phyloP scores from a whole-genome alignment of 2,113 vertebrate genomes.

The Platichthys flesus region DNA sequence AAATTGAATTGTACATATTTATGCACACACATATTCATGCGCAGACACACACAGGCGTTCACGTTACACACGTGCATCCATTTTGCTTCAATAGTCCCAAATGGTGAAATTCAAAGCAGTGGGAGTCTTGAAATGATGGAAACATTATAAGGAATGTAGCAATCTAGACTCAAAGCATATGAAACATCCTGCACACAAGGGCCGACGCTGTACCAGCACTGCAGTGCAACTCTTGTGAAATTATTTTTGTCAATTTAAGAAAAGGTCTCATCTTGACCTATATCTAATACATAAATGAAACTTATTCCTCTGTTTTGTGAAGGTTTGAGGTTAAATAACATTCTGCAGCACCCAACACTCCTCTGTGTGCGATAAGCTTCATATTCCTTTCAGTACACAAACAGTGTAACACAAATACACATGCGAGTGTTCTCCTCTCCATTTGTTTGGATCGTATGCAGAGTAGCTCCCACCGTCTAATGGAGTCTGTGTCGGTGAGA shows the following conservation, averaged over 20 bases:
- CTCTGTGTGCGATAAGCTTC: background rate
- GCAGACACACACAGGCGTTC: constrained; percentile 25
- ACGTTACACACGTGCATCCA: constrained; percentile 54
- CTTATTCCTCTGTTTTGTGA: background rate
- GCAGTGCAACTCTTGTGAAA: background rate
- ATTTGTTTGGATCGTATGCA: constrained; percentile 54
- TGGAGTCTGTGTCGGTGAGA: constrained; percentile 39
- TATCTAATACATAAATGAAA: constrained; percentile 3
- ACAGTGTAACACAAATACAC: constrained; percentile 5
- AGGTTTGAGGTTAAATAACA: background rate
- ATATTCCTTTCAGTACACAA: background rate
- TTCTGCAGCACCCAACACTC: background rate
- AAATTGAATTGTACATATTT: constrained; percentile 54
- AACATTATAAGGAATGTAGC: constrained; percentile 39
- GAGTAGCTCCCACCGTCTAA: constrained; percentile 45
- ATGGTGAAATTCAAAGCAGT: constrained; percentile 59
- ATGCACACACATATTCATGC: constrained; percentile 51
- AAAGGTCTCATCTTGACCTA: background rate
- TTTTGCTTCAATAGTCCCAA: constrained; percentile 49
- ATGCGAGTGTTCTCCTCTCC: constrained; percentile 6
- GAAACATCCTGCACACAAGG: background rate
- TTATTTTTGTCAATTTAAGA: background rate
- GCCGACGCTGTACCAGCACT: background rate
- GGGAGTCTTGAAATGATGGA: constrained; percentile 47
- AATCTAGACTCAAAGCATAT: constrained; percentile 3